These are phyloP conservation scores for Eurytoma adleriae DNA, from an alignment of 2,888 invertebrate species.

Conservation along the genomic window DNA sequence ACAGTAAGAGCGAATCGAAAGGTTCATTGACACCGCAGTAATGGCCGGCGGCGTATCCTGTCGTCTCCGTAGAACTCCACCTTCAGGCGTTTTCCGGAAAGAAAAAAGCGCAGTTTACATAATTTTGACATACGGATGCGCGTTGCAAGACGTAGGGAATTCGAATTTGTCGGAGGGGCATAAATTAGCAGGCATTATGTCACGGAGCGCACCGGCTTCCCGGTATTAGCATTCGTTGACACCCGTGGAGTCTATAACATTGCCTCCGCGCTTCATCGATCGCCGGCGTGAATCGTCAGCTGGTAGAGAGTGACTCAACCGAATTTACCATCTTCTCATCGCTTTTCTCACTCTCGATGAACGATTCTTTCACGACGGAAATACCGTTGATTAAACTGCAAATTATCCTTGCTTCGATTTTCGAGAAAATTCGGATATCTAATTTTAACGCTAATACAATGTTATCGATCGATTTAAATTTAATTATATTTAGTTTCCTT, in stretches of 20 bases:
- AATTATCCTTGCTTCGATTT: conserved; percentile 27
- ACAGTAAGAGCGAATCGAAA: background rate
- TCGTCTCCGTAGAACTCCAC: background rate
- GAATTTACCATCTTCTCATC: conserved; percentile 29
- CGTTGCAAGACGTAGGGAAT: background rate
- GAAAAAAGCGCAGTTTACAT: conserved; percentile 34
- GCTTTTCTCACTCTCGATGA: conserved; percentile 9
- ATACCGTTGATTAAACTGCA: conserved; percentile 27
- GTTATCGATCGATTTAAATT: too few species aligned
- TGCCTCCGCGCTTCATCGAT: conserved; percentile 45
- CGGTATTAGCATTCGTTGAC: conserved; percentile 28
- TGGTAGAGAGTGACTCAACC: conserved; percentile 48
- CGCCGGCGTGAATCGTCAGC: conserved; percentile 8
- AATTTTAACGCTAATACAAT: too few species aligned
- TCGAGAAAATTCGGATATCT: conserved; percentile 16
- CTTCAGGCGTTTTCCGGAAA: background rate
- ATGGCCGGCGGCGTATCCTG: background rate
- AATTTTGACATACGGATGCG: conserved; percentile 38
- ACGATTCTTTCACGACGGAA: conserved; percentile 11
- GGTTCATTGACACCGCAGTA: conserved; percentile 5
- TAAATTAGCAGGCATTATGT: conserved; percentile 43
- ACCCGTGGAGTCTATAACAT: background rate
- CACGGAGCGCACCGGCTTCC: conserved; percentile 11
- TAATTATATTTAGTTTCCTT: too few species aligned
- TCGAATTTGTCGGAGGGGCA: conserved; percentile 26